Evolutionary conservation across 23 tunicate species (phyloP), one percentile per base, ranked within the genome.

Genomic region (Aplidium turbinatum): DNA sequence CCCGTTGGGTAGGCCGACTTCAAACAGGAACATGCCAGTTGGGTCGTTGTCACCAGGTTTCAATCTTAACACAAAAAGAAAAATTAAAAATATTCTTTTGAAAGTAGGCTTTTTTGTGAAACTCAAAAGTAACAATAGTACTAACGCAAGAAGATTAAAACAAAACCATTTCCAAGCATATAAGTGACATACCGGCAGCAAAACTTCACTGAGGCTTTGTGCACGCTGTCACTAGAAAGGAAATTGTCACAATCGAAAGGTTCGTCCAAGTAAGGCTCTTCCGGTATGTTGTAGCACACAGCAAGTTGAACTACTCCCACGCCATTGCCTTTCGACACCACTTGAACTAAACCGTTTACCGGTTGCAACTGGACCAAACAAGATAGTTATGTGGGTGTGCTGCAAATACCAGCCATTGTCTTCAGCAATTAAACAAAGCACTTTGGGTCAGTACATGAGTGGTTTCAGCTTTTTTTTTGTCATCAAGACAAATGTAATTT

Each of bases 1-100:
- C 29, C 79, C 79, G 55, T 73, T 73, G 2, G 36, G 33, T 18
- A 73, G 33, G 9, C 68, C 68, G 30, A 73, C 33, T 23, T 73
- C 79, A 55, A 54, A 73, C 48, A 73, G 33, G 24, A 73, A 56
- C 79, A 73, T 73, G 33, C 79, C 79, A 19, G 79, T 73, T 34
- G 57, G 31, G n/a, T 55, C 79, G 31, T 4, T 55, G n/a, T 50
- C 68, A 16, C 35, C 30, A 18, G 19, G 21, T 7, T 54, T 18
- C 18, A 32, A 24, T 4, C 79, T 73, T 33, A 32, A 73, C 9
- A 6, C 18, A 63, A 32, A 27, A 63, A 27, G 47, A 42, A 42
- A 9, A 9, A 16, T 9, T 9, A 42, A 42, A 11, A 42, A 16
- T 42, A 9, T 9, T 42, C 50, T 16, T 9, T 16, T 42, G n/a